phyloP scores from a whole-genome alignment of 2,888 invertebrate genomes.

The Eueremaeus valkanovi region DNA sequence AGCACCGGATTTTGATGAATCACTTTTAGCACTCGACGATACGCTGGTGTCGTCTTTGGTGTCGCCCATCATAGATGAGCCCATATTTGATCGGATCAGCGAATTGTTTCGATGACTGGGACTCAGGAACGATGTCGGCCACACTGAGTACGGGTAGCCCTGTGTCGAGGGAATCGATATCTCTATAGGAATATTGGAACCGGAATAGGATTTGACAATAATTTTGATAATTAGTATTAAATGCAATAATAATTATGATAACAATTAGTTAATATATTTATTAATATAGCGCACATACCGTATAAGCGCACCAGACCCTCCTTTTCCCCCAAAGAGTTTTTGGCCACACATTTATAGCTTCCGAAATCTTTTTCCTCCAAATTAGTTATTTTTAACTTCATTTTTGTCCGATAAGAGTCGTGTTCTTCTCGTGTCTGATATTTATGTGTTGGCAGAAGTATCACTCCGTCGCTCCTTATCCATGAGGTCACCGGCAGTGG shows the following conservation, averaged over 20 bases:
- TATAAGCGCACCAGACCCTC: conserved; percentile 42
- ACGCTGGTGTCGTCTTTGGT: conserved; percentile 30
- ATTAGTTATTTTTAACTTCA: conserved; percentile 41
- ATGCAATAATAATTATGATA: not conserved
- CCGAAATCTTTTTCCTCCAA: conserved; percentile 43
- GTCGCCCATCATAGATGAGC: conserved; percentile 36
- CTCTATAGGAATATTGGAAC: not conserved
- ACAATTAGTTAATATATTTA: no score
- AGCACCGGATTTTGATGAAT: conserved; percentile 26
- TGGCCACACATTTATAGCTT: conserved; percentile 43
- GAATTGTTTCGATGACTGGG: conserved; percentile 21
- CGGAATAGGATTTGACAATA: not conserved
- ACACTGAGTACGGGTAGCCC: not conserved
- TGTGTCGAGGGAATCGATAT: not conserved
- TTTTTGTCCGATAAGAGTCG: conserved; percentile 40
- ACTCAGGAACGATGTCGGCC: not conserved
- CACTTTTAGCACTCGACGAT: conserved; percentile 30
- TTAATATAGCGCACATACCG: no score
- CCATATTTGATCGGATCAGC: conserved; percentile 19
- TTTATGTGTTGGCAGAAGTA: conserved; percentile 44
- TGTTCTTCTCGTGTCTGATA: conserved; percentile 45
- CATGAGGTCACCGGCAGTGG: conserved; percentile 47
- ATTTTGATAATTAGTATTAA: not conserved
- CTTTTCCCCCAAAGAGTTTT: conserved; percentile 42
- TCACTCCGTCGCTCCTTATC: conserved; percentile 46